Base-by-base conservation (phyloP, 2,888 invertebrate species). In the Aplocera efformata region DNA sequence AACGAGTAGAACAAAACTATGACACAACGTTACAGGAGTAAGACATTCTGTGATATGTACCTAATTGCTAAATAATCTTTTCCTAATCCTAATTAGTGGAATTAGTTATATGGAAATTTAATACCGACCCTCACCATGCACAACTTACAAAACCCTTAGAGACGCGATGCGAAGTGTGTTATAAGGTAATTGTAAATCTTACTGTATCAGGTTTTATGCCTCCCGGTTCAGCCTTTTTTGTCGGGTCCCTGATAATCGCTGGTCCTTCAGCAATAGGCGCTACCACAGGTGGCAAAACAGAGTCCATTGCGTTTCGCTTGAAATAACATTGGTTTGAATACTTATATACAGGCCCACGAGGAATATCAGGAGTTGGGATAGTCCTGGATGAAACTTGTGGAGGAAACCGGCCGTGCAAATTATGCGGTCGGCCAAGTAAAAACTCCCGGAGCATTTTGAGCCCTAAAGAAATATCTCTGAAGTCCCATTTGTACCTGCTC, bases 201-300 rank as follows among this genome's bases (percentile, higher is more conserved):
- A 76, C 77, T 44, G 56, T 32, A 25, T 70, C 64, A 8, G 74
- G 60, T 13, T 44, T 63, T 22, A 72, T 36, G 7, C 64, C 65
- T 10, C 67, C 67, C 2, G 50, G 20, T 20, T 38, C 6, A 6
- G 50, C 38, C 32, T 59, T 60, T 26, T 59, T 60, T 5, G 52
- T 58, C 5, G 59, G 60, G 43, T 67, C 60, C 29, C 33, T 45
- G 1, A 34, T 41, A 1, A 60, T 10, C 3, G 68, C 56, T 0
- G 68, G 68, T 1, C 75, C 76, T 53, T 68, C 66, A 1, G 72
- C 81, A 5, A 82, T 48, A 1, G 84, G 82, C 0, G 79, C 83
- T 5, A 83, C 64, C 0, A 85, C 69, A 0, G 86, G 85, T 0
- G 85, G 85, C 6, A 63, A 59, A 0, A 84, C 78, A 1, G 83